A percentile compares a stretch with the other conserved stretches of the same genome.
Conservation (phyloP, 2,888 invertebrate species). For the Cantharis flavilabris region DNA sequence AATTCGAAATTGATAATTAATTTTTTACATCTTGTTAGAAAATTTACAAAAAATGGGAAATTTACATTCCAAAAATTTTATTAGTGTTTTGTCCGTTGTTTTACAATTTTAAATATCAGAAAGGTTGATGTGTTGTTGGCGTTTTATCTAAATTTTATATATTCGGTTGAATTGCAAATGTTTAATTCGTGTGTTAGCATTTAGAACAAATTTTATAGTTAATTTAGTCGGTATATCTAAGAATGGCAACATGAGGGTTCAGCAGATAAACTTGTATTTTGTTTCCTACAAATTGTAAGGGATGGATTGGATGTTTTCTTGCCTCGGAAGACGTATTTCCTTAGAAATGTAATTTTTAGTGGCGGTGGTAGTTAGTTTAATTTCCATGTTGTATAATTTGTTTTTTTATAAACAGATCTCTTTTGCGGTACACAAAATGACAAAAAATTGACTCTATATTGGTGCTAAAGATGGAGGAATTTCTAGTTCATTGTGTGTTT, state of each 20-base stretch:
- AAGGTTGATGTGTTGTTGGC: background rate
- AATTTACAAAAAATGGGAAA: background rate
- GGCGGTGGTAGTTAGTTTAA: background rate
- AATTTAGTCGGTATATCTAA: background rate
- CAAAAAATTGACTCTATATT: slow-evolving; percentile 21
- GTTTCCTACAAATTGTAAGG: background rate
- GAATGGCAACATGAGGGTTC: background rate
- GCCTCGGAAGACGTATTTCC: background rate
- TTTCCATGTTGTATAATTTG: background rate
- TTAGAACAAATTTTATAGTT: background rate
- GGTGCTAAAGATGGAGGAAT: slow-evolving; percentile 27
- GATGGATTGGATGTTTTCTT: background rate
- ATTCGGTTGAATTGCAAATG: background rate
- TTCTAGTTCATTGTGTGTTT: slow-evolving; percentile 28
- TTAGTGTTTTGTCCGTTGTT: background rate
- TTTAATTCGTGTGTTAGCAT: background rate
- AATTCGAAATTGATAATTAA: background rate
- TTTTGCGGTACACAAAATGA: background rate
- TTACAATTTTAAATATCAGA: background rate
- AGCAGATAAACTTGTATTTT: background rate
- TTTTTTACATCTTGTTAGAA: background rate
- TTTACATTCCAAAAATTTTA: background rate
- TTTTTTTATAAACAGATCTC: background rate
- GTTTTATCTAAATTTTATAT: background rate
- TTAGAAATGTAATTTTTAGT: background rate